These are phyloP conservation scores for Theristicus caerulescens DNA, from an alignment of 2,113 vertebrate species.

Conservation along the genomic window DNA sequence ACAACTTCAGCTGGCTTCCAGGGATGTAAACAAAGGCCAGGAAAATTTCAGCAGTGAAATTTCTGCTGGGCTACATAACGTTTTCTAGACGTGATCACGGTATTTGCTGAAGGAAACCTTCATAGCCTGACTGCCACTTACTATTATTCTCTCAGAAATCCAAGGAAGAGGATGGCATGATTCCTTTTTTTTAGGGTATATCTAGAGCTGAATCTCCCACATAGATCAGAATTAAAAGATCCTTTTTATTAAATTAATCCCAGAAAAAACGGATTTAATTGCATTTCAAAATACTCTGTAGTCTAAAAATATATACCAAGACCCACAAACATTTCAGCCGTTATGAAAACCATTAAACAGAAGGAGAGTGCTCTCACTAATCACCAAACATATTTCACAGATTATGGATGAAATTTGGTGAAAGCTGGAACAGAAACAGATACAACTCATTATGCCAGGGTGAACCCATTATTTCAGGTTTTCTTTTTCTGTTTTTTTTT, in stretches of 20 bases:
- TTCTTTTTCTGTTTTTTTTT: no score
- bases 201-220: background rate
- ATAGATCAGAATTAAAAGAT: background rate
- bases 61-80: background rate
- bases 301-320: background rate
- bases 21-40: constrained; percentile 22
- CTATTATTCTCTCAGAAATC: background rate
- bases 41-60: background rate
- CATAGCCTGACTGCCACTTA: background rate
- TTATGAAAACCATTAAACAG: constrained; percentile 6
- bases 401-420: constrained; percentile 15
- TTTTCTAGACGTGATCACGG: background rate
- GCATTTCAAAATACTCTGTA: background rate
- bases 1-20: constrained; percentile 15
- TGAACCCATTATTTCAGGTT: background rate
- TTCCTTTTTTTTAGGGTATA: background rate
- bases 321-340: background rate
- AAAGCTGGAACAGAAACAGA: constrained; percentile 31
- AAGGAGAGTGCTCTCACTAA: constrained; percentile 18
- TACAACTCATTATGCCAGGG: background rate
- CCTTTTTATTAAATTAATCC: background rate
- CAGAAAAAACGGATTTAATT: background rate
- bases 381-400: constrained; percentile 40
- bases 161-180: background rate
- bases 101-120: constrained; percentile 10